Evolutionary conservation across 1,140 invertebrate genomes (phyloP), one percentile per base, ranked within the genome.

Genomic region (Drosophila mauritiana): DNA sequence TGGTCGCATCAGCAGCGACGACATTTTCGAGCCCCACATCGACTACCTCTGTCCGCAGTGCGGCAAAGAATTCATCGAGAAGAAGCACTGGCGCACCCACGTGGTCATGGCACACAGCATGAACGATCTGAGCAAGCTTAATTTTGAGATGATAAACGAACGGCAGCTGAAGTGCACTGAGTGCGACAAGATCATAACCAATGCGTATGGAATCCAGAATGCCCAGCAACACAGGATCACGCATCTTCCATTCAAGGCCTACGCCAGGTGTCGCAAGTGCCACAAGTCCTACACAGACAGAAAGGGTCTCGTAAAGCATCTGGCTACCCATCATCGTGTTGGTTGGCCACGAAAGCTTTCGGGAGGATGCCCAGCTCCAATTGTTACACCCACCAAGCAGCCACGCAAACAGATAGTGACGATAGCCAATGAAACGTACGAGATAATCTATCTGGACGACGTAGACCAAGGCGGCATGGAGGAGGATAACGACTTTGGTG

Each of bases 191-290:
- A 85, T 91, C 13, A 91, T 91, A 5, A 91, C 90, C 7, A 91
- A 91, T 53, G 90, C 90, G 3, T 91, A 91, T 57, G 90, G 90
- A 7, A 86, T 91, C 49, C 90, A 91, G 74, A 91, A 91, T 73
- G 90, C 90, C 0, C 90, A 91, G 49, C 90, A 91, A 51, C 90
- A 91, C 68, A 69, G 81, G 27, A 89, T 91, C 22, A 91, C 90
- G 1, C 90, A 91, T 55, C 51, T 91, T 49, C 90, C 90, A 0
- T 89, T 75, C 27, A 91, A 91, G 53, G 84, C 90, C 1, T 91
- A 89, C 37, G 82, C 83, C 10, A 69, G 88, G 5, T 91, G 90
- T 42, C 83, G 83, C 46, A 75, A 91, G 37, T 91, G 90, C 56
- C 65, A 76, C 27, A 91, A 91, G 42, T 80, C 86, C 0, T 91